Conservation (phyloP, 2,797 vertebrate genomes). For the Chrysocyon brachyurus region DNA sequence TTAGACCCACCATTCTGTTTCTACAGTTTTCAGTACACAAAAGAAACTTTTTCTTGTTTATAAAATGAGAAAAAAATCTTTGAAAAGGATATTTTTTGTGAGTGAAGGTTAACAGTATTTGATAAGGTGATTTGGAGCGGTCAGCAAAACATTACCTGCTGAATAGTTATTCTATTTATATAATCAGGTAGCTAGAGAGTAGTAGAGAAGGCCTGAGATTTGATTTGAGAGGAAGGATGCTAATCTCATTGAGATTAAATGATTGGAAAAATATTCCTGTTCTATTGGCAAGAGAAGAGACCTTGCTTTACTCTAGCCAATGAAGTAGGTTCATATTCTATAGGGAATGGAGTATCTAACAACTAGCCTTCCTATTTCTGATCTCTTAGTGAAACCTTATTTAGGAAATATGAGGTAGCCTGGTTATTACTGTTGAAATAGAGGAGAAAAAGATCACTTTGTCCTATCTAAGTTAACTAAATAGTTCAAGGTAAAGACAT, state of each 20-base stretch:
- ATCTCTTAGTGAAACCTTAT: conserved; percentile 44
- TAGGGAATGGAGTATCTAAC: background rate
- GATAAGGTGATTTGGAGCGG: conserved; percentile 3
- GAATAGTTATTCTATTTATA: conserved; percentile 31
- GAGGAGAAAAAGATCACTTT: conserved; percentile 25
- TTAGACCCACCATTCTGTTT: conserved; percentile 1
- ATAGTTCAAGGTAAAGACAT: conserved; percentile 64
- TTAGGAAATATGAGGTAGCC: conserved; percentile 35
- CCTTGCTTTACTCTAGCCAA: background rate
- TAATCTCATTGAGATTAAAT: conserved; percentile 49
- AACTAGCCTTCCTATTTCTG: conserved; percentile 11
- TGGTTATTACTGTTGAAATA: conserved; percentile 53
- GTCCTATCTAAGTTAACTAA: conserved; percentile 65
- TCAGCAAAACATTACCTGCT: background rate
- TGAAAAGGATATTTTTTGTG: background rate
- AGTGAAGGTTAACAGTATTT: conserved; percentile 32
- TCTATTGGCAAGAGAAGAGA: conserved; percentile 36
- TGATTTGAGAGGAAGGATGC: conserved; percentile 49
- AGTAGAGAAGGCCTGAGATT: conserved; percentile 11
- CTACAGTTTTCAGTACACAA: background rate
- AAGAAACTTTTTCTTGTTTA: conserved; percentile 9
- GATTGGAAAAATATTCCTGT: background rate
- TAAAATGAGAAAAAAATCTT: conserved; percentile 33
- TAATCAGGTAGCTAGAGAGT: conserved; percentile 41
- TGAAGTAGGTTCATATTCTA: conserved; percentile 20